Evolutionary conservation across 2,888 invertebrate species (phyloP), one percentile per base, ranked within the genome.

Genomic region (Macrosoma leucophasiata): DNA sequence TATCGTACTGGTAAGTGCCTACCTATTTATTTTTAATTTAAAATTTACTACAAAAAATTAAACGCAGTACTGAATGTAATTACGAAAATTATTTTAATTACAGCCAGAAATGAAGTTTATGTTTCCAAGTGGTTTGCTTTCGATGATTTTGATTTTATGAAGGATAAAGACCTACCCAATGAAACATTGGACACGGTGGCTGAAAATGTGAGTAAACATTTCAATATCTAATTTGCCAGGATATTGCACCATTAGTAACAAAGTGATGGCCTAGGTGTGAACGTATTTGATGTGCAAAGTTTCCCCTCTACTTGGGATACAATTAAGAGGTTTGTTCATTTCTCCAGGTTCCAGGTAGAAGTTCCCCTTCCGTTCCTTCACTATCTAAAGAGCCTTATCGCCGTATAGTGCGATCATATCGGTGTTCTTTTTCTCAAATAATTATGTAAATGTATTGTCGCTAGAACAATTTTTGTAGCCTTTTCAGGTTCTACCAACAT

Each of bases 341-440:
- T 52, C 49, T 41, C 54, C 54, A 54, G 35, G 33, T 50, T 48
- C 50, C 49, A 33, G 23, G 42, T 28, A 50, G 23, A 39, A 51
- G 18, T 18, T 48, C 39, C 38, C 47, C 49, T 39, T 48, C 41
- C 13, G 21, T 38, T 34, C 29, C 36, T 11, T 46, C 27, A n/a
- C 20, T 41, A 48, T 49, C 49, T 42, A 50, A 48, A 15, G 39
- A 17, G 39, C 27, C 50, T 11, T n/a, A n/a, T n/a, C 41, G 48
- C 9, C 46, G 25, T 39, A 11, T 38, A 14, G 40, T 46, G 21
- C 31, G 33, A 36, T 40, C 35, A 39, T 36, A 29, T 20, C 36
- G 41, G 13, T 36, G 41, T 41, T n/a, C n/a, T n/a, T n/a, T n/a
- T n/a, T n/a, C n/a, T n/a, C n/a, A 50, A 48, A 14, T 41, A 48